These are phyloP conservation scores for Gymnarchus niloticus DNA, from an alignment of 2,113 vertebrate species.

Conservation along the genomic window DNA sequence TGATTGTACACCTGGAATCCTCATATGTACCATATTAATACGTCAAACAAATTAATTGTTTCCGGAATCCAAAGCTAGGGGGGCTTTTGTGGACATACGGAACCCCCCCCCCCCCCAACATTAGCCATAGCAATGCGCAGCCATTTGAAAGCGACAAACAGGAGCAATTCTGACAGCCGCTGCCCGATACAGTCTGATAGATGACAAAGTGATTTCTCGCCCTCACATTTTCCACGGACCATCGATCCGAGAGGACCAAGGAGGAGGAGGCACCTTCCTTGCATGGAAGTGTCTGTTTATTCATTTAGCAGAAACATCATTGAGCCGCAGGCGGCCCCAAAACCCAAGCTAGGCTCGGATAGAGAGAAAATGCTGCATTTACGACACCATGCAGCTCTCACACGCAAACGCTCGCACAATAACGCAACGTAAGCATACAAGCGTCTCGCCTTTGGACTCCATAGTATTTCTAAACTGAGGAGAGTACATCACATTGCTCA, in stretches of 20 bases:
- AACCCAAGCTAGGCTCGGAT: neutral
- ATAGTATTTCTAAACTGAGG: constrained; percentile 22
- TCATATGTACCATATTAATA: neutral
- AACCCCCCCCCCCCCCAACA: neutral
- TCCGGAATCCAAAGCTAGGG: neutral
- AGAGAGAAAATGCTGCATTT: neutral
- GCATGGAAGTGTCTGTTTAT: neutral
- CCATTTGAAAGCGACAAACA: neutral
- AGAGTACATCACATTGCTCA: constrained; percentile 32
- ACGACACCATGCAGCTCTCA: neutral
- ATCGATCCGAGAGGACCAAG: neutral
- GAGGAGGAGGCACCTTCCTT: neutral
- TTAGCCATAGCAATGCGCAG: neutral
- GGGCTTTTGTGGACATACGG: neutral
- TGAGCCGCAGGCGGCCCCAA: neutral
- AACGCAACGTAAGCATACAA: neutral
- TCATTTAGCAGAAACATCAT: neutral
- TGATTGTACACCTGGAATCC: neutral
- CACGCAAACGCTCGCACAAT: neutral
- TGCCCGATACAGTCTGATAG: neutral
- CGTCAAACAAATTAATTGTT: neutral
- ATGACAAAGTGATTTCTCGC: constrained; percentile 2
- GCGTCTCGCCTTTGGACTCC: neutral
- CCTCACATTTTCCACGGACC: neutral
- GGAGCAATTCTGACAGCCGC: neutral